Evolutionary conservation across 2,888 invertebrate genomes (phyloP).

Genomic region (Megaustenia siamemsis): DNA sequence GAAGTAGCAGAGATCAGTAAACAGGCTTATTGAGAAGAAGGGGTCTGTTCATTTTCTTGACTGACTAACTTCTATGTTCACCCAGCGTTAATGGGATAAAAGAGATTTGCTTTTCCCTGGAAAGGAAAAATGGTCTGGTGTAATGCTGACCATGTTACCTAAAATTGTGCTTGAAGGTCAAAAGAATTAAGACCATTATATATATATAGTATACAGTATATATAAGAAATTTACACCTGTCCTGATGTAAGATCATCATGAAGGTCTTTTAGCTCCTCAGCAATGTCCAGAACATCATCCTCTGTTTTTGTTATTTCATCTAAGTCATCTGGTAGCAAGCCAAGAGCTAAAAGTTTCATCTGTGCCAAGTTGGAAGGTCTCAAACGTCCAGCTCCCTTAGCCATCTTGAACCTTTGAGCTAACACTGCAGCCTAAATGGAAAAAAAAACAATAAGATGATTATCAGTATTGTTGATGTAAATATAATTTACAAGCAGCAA

Average conservation of each 20-base stretch:
- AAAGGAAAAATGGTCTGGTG: no score
- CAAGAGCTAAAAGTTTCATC: constrained; percentile 55
- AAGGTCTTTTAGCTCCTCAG: constrained; percentile 54
- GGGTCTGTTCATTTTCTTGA: no score
- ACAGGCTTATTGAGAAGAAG: no score
- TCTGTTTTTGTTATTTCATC: constrained; percentile 52
- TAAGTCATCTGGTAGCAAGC: constrained; percentile 57
- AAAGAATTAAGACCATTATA: neutral
- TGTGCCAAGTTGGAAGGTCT: constrained; percentile 48
- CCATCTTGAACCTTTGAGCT: constrained; percentile 39
- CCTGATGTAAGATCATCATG: constrained; percentile 57
- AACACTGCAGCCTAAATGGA: constrained; percentile 51
- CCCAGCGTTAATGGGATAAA: no score
- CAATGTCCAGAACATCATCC: constrained; percentile 56
- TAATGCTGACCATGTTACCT: no score
- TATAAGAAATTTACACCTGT: constrained; percentile 47
- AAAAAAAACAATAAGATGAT: neutral
- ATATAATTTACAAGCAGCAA: no score
- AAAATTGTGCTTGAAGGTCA: no score
- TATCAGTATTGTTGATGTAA: no score
- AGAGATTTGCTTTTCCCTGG: no score
- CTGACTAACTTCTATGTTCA: no score
- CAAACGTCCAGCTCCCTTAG: constrained; percentile 26
- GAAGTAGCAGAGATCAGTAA: no score
- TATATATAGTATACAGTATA: neutral